phyloP scores from a whole-genome alignment of 2,113 vertebrate species.

The Willisornis vidua region DNA sequence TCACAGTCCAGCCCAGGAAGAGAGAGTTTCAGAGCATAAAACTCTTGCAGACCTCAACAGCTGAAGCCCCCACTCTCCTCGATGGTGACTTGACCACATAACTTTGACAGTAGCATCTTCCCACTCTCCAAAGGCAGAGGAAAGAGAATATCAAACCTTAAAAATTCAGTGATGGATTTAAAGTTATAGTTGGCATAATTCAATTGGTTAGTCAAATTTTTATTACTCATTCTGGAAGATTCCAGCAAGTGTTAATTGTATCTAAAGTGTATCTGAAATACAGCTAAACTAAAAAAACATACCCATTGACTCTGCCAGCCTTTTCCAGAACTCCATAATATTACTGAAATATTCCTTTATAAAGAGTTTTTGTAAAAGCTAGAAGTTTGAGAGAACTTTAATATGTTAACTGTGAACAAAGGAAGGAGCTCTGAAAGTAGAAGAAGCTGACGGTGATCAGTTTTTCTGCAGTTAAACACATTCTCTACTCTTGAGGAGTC shows the following conservation, averaged over 20 bases:
- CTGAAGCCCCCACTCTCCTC: background rate
- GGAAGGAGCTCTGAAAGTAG: background rate
- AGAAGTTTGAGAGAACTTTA: background rate
- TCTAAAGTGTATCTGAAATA: background rate
- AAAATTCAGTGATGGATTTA: background rate
- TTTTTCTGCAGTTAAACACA: background rate
- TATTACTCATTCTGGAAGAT: background rate
- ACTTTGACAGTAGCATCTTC: background rate
- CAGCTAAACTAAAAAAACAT: background rate
- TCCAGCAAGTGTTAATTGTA: background rate
- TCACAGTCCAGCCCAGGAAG: background rate
- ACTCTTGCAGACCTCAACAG: background rate
- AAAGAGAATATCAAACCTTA: background rate
- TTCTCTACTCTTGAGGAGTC: background rate
- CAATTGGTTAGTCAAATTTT: background rate
- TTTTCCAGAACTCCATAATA: background rate
- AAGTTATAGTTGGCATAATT: background rate
- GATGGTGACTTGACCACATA: fast-evolving
- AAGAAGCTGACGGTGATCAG: background rate
- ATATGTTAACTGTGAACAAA: conserved; percentile 1
- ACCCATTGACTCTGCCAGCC: background rate
- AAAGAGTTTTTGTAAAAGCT: background rate
- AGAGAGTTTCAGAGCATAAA: background rate
- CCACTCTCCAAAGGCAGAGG: background rate
- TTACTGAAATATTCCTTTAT: background rate